Percentiles rank a stretch among this genome's conserved stretches.
Conservation (phyloP, 1,140 invertebrate genomes). For the Saccostrea cuccullata region DNA sequence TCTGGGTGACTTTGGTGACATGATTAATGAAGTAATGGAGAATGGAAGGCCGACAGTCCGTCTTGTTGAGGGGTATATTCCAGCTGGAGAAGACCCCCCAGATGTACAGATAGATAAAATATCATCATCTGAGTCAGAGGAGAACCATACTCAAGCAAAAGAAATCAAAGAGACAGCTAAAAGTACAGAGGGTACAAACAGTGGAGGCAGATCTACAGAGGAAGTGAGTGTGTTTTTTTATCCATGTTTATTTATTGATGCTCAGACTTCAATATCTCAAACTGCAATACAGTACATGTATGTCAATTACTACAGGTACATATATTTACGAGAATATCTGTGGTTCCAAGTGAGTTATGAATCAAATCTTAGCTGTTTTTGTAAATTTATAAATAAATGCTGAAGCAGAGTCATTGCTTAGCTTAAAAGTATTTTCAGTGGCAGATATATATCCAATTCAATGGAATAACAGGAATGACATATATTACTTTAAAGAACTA, state of each 20-base stretch:
- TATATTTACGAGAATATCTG: too few relatives aligned
- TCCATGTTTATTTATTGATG: neutral
- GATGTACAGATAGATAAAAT: conserved; percentile 45
- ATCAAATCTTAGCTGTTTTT: too few relatives aligned
- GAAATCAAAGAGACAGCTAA: neutral
- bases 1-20: conserved; percentile 40
- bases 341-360: too few relatives aligned
- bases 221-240: neutral
- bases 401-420: too few relatives aligned
- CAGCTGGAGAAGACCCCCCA: neutral
- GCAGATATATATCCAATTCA: too few relatives aligned
- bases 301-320: too few relatives aligned
- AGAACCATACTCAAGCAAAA: neutral
- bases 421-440: too few relatives aligned
- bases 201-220: neutral
- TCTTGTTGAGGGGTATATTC: conserved; percentile 17
- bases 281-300: too few relatives aligned
- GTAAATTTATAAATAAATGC: too few relatives aligned
- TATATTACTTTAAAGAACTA: too few relatives aligned
- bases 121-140: conserved; percentile 6
- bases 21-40: conserved; percentile 39
- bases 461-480: too few relatives aligned
- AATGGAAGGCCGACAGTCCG: conserved; percentile 23
- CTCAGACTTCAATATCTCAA: too few relatives aligned
- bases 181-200: neutral